These are phyloP conservation scores for Delphinus delphis DNA, from an alignment of 2,113 vertebrate genomes.

Conservation along the genomic window DNA sequence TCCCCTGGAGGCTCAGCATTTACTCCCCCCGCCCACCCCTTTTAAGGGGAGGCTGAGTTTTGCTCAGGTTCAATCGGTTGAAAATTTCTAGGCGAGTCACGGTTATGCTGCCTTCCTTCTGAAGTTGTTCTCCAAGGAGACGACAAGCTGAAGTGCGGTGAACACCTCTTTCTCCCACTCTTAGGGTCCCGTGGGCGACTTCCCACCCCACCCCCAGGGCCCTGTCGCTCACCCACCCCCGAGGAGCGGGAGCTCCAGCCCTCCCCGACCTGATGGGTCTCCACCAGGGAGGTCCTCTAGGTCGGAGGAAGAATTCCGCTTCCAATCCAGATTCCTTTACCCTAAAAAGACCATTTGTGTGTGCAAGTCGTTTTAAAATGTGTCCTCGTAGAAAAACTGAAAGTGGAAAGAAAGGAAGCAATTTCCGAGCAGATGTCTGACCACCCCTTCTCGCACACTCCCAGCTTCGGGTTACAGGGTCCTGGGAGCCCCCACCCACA, in stretches of 20 bases:
- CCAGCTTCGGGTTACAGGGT: slow-evolving; percentile 75
- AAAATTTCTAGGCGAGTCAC: not conserved
- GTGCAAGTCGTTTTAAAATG: slow-evolving; percentile 52
- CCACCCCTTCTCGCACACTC: slow-evolving; percentile 63
- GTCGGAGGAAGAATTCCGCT: slow-evolving; percentile 35
- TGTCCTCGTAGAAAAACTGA: slow-evolving; percentile 71
- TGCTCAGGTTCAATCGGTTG: not conserved
- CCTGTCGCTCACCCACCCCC: not conserved
- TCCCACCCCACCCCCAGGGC: not conserved
- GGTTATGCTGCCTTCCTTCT: not conserved
- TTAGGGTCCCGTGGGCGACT: not conserved
- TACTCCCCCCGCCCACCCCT: not conserved
- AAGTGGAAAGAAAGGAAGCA: slow-evolving; percentile 75
- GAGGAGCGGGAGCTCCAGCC: not conserved
- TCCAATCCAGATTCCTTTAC: slow-evolving; percentile 14
- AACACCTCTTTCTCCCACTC: not conserved
- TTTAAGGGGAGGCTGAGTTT: not conserved
- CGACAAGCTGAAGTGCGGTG: not conserved
- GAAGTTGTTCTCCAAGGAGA: slow-evolving; percentile 27
- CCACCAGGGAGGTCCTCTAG: slow-evolving; percentile 69
- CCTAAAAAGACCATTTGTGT: slow-evolving; percentile 35
- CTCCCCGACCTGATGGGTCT: slow-evolving; percentile 34
- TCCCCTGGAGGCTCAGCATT: not conserved
- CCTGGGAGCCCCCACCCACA: slow-evolving; percentile 66
- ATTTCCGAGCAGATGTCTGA: slow-evolving; percentile 75